Evolutionary conservation across 1,140 invertebrate species (phyloP).

Genomic region (Diabrotica undecimpunctata): DNA sequence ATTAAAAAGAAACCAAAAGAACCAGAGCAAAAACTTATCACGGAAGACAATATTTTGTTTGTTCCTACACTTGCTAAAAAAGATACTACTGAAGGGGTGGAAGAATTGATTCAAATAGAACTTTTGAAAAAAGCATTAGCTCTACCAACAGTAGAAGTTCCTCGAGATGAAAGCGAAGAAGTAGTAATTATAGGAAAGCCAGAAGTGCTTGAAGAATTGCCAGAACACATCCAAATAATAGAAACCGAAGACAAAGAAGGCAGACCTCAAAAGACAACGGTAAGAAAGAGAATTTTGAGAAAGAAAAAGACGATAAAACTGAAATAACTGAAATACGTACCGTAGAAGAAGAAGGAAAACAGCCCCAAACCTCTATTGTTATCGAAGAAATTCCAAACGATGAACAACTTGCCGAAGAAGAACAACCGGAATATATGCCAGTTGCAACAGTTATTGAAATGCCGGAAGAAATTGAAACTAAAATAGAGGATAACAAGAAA

Average conservation of each 20-base stretch:
- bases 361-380: constrained; percentile 39
- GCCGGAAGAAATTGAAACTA: constrained; percentile 37
- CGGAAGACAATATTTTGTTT: constrained; percentile 31
- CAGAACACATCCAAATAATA: constrained; percentile 30
- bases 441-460: not conserved
- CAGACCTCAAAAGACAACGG: constrained; percentile 8
- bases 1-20: constrained; percentile 30
- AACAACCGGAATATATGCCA: not conserved
- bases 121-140: constrained; percentile 22
- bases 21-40: constrained; percentile 24
- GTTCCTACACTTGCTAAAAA: constrained; percentile 22
- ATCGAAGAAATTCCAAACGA: constrained; percentile 16
- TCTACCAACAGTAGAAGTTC: constrained; percentile 31
- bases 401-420: not conserved
- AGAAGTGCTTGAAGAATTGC: constrained; percentile 31
- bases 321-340: constrained; percentile 37
- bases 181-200: constrained; percentile 38
- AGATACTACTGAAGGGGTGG: constrained; percentile 21
- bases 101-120: constrained; percentile 35
- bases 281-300: constrained; percentile 19
- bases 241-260: constrained; percentile 3
- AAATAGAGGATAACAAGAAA: constrained; percentile 44
- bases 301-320: constrained; percentile 33
- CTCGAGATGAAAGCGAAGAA: constrained; percentile 38
- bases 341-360: constrained; percentile 39